Evolutionary conservation across 2,797 vertebrate species (phyloP).

Genomic region (Helostoma temminkii): DNA sequence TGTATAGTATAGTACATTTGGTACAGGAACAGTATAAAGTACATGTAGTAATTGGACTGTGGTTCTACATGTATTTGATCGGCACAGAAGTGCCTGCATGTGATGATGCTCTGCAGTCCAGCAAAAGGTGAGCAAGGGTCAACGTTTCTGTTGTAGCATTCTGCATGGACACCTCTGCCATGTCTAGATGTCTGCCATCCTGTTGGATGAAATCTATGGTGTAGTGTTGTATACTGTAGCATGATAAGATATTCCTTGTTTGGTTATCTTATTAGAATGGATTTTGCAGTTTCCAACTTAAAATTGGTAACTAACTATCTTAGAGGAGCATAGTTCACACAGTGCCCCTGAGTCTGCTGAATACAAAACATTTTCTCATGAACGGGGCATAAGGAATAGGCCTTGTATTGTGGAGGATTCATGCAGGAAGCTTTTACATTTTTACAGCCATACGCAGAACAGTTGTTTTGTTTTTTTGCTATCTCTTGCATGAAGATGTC

Average conservation of each 20-base stretch:
- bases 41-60: background rate
- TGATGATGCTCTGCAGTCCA: background rate
- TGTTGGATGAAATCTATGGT: constrained; percentile 6
- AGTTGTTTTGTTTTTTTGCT: constrained; percentile 15
- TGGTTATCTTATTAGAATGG: constrained; percentile 45
- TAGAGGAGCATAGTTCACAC: constrained; percentile 15
- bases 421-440: constrained; percentile 29
- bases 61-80: no score
- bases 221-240: background rate
- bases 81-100: no score
- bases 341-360: constrained; percentile 16
- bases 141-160: background rate
- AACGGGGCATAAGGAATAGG: background rate
- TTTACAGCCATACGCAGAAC: constrained; percentile 11
- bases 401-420: constrained; percentile 25
- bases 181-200: background rate
- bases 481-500: constrained; percentile 7
- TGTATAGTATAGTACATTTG: background rate
- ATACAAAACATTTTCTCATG: constrained; percentile 30
- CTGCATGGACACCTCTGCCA: background rate
- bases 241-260: constrained; percentile 17
- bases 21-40: background rate
- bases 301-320: constrained; percentile 45
- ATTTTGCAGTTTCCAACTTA: constrained; percentile 51
- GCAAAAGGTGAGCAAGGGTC: background rate